Base-by-base conservation (phyloP, 2,797 vertebrate genomes). In the Mareca strepera region DNA sequence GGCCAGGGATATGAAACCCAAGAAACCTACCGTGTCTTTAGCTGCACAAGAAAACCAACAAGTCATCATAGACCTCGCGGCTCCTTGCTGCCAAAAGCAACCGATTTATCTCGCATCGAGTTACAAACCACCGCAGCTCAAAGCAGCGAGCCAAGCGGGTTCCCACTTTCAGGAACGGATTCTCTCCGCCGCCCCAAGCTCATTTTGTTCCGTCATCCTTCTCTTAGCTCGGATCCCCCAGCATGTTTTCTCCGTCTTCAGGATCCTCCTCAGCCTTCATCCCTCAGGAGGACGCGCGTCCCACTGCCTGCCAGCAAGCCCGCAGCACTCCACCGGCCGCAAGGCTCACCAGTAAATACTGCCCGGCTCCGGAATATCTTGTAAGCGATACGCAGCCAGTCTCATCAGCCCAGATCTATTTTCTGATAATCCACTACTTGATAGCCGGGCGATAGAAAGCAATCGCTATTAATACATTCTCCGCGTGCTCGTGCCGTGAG, bases 31-130 rank as follows among this genome's bases (percentile, higher is more conserved):
- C 95, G 98, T 94, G 97, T 98, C 98, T 96, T 96, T 97, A 55
- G 99, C 98, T 84, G 99, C 98, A 98, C 99, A 99, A 91, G 98
- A 98, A 93, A 99, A 97, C 99, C 99, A 99, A 92, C 98, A 98
- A 97, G 97, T 99, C 99, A 99, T 99, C 96, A 94, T 99, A 87
- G 95, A 79, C 7, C 96, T 46, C 96, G 89, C 96, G 96, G 98
- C 96, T 98, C 92, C 97, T 96, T 64, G 97, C 96, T 79, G 82
- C 92, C 84, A 97, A 95, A 72, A 93, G 96, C 93, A 82, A 83
- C 58, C 90, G 1, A 63, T 10, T 25, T 44, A 7, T 23, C 81
- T 39, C 4, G 8, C 94, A 68, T 85, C 95, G 95, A 97, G 96
- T 97, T 80, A 90, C 92, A 94, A 95, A 94, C 93, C 96, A 95